Percentiles rank a stretch among this genome's conserved stretches.
These are phyloP conservation scores for Arbacia lixula DNA, from an alignment of 53 echinoderm and acorn worm species.

Conservation along the genomic window DNA sequence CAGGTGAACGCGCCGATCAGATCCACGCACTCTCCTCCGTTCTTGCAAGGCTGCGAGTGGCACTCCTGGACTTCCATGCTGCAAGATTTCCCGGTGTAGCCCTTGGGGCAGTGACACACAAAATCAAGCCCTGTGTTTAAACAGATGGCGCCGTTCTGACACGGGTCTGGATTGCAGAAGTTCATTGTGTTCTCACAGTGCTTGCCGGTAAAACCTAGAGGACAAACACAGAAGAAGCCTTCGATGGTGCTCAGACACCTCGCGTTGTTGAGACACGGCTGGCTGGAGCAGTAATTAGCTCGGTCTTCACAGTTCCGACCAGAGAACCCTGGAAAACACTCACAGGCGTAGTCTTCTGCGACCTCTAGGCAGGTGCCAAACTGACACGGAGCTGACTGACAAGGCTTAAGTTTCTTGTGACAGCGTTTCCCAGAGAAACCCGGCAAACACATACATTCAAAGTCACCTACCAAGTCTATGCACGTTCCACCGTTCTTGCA, in stretches of 20 bases:
- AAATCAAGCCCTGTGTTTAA: slow-evolving; percentile 68
- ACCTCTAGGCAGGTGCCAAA: slow-evolving; percentile 81
- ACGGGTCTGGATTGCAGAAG: slow-evolving; percentile 75
- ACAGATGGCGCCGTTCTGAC: slow-evolving; percentile 84
- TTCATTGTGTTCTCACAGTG: slow-evolving; percentile 74
- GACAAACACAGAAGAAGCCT: slow-evolving; percentile 82
- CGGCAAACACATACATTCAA: slow-evolving; percentile 71
- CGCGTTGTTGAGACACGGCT: slow-evolving; percentile 84
- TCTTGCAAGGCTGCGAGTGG: slow-evolving; percentile 78
- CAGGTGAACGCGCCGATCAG: slow-evolving; percentile 69
- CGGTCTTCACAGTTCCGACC: slow-evolving; percentile 74
- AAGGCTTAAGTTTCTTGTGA: slow-evolving; percentile 82
- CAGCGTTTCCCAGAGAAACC: slow-evolving; percentile 92
- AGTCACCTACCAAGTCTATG: slow-evolving; percentile 76
- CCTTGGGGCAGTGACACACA: slow-evolving; percentile 76
- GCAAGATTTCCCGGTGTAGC: slow-evolving; percentile 80
- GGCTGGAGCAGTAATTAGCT: slow-evolving; percentile 69
- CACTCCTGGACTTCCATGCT: slow-evolving; percentile 83
- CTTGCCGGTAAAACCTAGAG: slow-evolving; percentile 71
- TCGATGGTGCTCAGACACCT: slow-evolving; percentile 75
- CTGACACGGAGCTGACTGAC: slow-evolving; percentile 84
- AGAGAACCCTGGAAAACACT: slow-evolving; percentile 75
- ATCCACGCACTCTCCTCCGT: slow-evolving; percentile 86
- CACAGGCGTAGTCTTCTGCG: slow-evolving; percentile 69
- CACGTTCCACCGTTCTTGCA: slow-evolving; percentile 95